Percentiles rank a stretch among this genome's conserved stretches.
These are phyloP conservation scores for Chaenodraco wilsoni DNA, from an alignment of 2,797 vertebrate species.

Conservation along the genomic window DNA sequence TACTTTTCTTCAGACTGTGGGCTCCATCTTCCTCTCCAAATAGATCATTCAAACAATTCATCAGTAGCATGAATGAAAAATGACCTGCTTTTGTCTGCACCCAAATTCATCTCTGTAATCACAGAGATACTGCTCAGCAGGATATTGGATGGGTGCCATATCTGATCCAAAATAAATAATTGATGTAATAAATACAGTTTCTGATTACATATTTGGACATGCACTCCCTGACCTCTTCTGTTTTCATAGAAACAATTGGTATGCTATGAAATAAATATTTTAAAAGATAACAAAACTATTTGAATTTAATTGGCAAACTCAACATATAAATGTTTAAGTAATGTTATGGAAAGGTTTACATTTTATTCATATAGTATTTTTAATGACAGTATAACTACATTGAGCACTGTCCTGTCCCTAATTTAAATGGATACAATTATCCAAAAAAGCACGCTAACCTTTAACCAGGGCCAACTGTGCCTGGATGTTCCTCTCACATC, in stretches of 20 bases:
- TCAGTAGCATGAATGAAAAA: constrained; percentile 52
- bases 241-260: background rate
- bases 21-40: constrained; percentile 8
- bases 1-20: background rate
- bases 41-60: constrained; percentile 18
- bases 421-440: background rate
- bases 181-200: constrained; percentile 29
- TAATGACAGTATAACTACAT: background rate
- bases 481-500: constrained; percentile 85
- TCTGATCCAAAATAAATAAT: constrained; percentile 63
- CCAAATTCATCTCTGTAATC: constrained; percentile 27
- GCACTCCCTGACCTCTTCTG: constrained; percentile 28
- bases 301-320: background rate
- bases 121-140: constrained; percentile 50
- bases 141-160: constrained; percentile 66
- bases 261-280: background rate
- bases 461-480: constrained; percentile 75
- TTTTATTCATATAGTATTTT: background rate
- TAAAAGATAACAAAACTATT: background rate
- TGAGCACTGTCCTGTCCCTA: background rate
- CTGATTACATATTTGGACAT: constrained; percentile 28
- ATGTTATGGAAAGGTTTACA: background rate
- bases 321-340: background rate
- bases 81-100: constrained; percentile 28
- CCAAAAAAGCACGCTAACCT: constrained; percentile 72